Evolutionary conservation across 1,140 invertebrate species (phyloP).

Genomic region (Prorops nasuta): DNA sequence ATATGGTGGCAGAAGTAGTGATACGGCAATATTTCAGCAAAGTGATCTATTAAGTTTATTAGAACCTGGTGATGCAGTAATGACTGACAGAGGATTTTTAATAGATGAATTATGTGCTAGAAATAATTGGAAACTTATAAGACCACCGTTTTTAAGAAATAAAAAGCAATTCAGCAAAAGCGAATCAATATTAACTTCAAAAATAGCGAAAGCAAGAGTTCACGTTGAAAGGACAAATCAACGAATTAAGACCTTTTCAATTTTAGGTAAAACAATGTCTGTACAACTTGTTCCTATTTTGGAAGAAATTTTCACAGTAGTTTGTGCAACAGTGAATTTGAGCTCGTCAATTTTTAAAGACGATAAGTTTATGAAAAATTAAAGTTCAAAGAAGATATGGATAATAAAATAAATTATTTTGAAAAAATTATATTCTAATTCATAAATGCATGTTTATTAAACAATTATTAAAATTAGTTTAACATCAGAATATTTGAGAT

Average conservation of each 20-base stretch:
- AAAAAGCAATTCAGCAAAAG: conserved; percentile 8
- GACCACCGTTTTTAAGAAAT: neutral
- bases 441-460: neutral
- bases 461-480: neutral
- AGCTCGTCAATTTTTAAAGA: conserved; percentile 17
- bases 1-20: neutral
- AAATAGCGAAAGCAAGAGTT: conserved; percentile 17
- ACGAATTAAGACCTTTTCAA: conserved; percentile 12
- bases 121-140: neutral
- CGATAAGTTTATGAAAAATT: conserved; percentile 15
- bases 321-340: conserved; percentile 20
- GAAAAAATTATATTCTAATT: neutral
- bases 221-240: conserved; percentile 19
- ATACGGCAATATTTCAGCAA: neutral
- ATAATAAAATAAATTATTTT: neutral
- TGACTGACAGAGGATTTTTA: conserved; percentile 5
- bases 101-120: conserved; percentile 11
- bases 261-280: conserved; percentile 13
- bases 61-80: conserved; percentile 2
- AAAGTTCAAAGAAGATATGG: neutral
- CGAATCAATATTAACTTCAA: conserved; percentile 7
- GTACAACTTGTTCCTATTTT: conserved; percentile 10
- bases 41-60: neutral
- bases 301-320: conserved; percentile 20
- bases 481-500: neutral